Conservation (phyloP, 2,113 vertebrate species). For the Cryptomyrus ogoouensis region DNA sequence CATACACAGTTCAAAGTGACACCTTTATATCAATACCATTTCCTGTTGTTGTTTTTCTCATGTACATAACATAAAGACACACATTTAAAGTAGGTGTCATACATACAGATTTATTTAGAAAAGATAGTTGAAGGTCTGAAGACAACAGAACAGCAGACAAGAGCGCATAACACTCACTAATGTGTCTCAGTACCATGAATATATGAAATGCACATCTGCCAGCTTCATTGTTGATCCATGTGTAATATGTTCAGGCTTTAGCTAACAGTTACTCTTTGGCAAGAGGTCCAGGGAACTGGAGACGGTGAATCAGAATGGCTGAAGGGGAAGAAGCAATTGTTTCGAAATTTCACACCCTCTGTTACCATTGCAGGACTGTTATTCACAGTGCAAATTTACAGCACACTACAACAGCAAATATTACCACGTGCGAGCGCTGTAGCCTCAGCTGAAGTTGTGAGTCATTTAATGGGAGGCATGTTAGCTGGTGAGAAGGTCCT, state of each 20-base stretch:
- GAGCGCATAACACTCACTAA: neutral
- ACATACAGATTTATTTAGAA: slow-evolving; percentile 17
- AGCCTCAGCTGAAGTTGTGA: neutral
- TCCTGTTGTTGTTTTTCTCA: neutral
- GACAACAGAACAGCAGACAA: neutral
- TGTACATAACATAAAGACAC: slow-evolving; percentile 7
- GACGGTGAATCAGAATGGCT: slow-evolving; percentile 21
- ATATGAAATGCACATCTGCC: neutral
- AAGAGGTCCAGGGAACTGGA: slow-evolving; percentile 1
- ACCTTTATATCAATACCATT: neutral
- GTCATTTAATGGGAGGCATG: neutral
- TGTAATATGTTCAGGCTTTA: neutral
- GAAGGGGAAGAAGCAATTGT: neutral
- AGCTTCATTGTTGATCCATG: slow-evolving; percentile 13
- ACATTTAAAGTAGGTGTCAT: neutral
- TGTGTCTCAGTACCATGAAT: neutral
- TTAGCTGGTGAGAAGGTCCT: neutral
- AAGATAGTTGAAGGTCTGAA: slow-evolving; percentile 5
- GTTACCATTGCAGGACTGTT: neutral
- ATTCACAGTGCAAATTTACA: neutral
- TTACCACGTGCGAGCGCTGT: neutral
- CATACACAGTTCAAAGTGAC: neutral
- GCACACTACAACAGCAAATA: neutral
- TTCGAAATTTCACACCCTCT: neutral
- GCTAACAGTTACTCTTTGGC: slow-evolving; percentile 24